Evolutionary conservation across 2,113 vertebrate species (phyloP), one percentile per base, ranked within the genome.

Genomic region (Gadus macrocephalus): DNA sequence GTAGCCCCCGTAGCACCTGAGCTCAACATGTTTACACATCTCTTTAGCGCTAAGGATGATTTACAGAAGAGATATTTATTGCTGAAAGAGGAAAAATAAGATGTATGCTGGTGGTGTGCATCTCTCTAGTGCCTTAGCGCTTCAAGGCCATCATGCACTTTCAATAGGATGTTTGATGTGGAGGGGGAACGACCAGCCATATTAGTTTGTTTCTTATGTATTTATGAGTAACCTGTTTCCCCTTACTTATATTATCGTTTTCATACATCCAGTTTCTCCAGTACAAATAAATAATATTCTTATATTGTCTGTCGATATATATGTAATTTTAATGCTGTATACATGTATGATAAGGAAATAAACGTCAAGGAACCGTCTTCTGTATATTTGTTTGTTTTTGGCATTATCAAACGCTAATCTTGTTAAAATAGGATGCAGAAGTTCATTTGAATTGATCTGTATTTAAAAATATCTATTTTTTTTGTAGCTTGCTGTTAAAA

Each of bases 1-100:
- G 74, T 75, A 69, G 68, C 63, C 58, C 59, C 56, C 62, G 79
- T 65, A 67, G 69, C 64, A n/a, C 49, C 72, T 59, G 75, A 72
- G 78, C 64, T 77, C 72, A 56, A 61, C 60, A 78, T 88, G 92
- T 92, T 92, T 91, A 92, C 91, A 86, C 66, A 75, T 38, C 56
- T 9, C 8, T 49, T 49, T 49, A 12, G 7, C 12, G 8, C 12
- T 49, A 9, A 35, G 31, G 31, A 35, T 35, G 31, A 55, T 72
- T 66, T 69, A 73, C 76, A 70, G 49, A 84, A 80, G 38, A 62
- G 78, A 74, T 89, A 89, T 92, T 91, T 90, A 89, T 91, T 86
- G 72, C 69, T 79, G 16, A 59, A 66, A 53, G 56, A 28, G 74
- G 64, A 27, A 71, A 79, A 71, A 71, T 60, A 17, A 31, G 61